Base-by-base conservation (phyloP, 1,140 invertebrate species). In the Lepeophtheirus salmonis region DNA sequence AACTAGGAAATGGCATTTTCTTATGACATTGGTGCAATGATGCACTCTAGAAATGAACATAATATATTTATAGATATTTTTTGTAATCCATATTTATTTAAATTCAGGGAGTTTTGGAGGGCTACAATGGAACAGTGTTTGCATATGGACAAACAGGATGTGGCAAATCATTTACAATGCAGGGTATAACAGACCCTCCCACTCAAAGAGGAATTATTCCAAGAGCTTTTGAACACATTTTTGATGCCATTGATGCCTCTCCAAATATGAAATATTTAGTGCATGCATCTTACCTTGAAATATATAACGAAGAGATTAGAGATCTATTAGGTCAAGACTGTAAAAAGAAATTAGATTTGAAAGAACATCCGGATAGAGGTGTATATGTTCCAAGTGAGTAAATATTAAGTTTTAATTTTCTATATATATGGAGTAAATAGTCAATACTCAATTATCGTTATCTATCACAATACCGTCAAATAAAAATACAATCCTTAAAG, bases 201-300 rank as follows among this genome's bases (percentile, higher is more conserved):
- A 70, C 68, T 3, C 77, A 73, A 66, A 74, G 78, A 66, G 86
- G 86, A 17, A 82, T 89, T 61, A 89, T 94, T 66, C 87, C 87
- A 10, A 76, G 85, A 60, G 80, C 85, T 2, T 83, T 92, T 71
- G 87, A 91, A 67, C 89, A 94, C 66, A 79, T 92, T 50, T 95
- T 94, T 73, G 88, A 94, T 70, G 84, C 86, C 0, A 90, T 89
- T 25, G 80, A 85, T 6, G 83, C 88, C 0, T 79, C 83, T 12
- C 80, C 81, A 50, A 78, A 81, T 61, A 80, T 80, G 17, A 86
- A 89, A 69, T 95, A 85, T 70, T 73, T 95, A 49, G 85, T 89
- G 0, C 75, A 90, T 58, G 80, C 88, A n/a, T 89, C 85, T 53
- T 95, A 91, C 69, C 76, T 94, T 48, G 90, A 95, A 71, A 92